Base-by-base conservation (phyloP, 2,888 invertebrate species). In the Encarsia formosa region DNA sequence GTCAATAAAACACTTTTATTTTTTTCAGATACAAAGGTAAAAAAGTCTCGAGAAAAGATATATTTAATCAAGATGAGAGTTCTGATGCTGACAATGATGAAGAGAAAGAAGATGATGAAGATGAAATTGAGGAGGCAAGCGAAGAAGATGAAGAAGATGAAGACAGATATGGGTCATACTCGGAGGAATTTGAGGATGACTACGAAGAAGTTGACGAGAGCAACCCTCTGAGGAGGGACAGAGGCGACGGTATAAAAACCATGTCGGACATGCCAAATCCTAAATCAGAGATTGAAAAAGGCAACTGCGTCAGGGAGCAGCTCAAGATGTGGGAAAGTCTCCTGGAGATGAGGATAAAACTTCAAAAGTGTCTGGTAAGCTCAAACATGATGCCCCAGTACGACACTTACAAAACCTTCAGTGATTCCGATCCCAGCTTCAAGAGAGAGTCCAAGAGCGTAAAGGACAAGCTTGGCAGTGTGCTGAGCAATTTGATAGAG, bases 311-410 rank as follows among this genome's bases (percentile, higher is more conserved):
- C 0, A 78, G 83, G 65, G 86, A 83, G 63, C 88, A 89, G 67
- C 69, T 88, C 23, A 76, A 79, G 32, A 67, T 92, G 2, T 96
- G 92, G 91, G 95, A 96, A 70, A 84, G 81, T 49, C 71, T 96
- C 4, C 70, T 96, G 20, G 93, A 96, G 75, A 79, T 86, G 68
- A 80, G 96, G 59, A 95, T 96, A 62, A 87, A 89, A 66, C 73
- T 94, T 20, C 95, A 96, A 71, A 89, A 92, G 70, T 82, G 87
- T 63, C 70, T 93, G 45, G 75, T 80, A 37, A 80, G 82, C 13
- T 82, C 86, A 1, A 95, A 95, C 72, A 85, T 84, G 68, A 78
- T 95, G 74, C 94, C 94, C 0, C 81, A 87, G 61, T 68, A 75
- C 18, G 79, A 83, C 6, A 68, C 67, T 5, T 82, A 81, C 62